phyloP scores from a whole-genome alignment of 2,888 invertebrate species.

The Hyposoter didymator region DNA sequence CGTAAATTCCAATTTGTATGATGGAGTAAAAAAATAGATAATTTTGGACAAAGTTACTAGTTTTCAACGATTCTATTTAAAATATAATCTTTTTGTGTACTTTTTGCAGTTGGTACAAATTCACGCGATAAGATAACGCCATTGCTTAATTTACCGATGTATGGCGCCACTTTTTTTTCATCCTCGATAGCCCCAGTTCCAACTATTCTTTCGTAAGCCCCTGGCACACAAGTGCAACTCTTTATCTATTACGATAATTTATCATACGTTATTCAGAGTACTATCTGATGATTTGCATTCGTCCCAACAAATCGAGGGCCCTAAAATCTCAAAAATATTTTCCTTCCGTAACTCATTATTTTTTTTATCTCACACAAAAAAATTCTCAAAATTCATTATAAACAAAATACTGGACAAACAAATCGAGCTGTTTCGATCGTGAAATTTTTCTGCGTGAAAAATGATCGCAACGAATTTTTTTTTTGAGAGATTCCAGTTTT shows the following conservation, averaged over 20 bases:
- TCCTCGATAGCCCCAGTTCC: background rate
- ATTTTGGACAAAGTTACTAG: background rate
- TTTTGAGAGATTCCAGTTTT: too few relatives aligned
- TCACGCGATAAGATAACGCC: slow-evolving; percentile 18
- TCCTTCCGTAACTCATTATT: too few relatives aligned
- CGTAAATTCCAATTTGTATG: background rate
- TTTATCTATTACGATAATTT: background rate
- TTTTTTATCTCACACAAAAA: too few relatives aligned
- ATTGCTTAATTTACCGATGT: background rate
- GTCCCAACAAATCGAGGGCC: background rate
- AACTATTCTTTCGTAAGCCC: background rate
- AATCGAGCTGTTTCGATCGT: too few relatives aligned
- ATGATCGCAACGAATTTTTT: background rate
- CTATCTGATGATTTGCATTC: background rate
- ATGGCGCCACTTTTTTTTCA: slow-evolving; percentile 18
- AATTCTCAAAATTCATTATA: too few relatives aligned
- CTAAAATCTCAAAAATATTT: background rate
- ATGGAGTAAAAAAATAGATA: background rate
- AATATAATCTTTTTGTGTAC: background rate
- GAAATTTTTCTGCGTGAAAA: background rate
- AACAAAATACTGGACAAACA: too few relatives aligned
- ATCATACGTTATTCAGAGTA: background rate
- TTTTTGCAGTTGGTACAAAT: background rate
- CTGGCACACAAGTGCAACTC: background rate
- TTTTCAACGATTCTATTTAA: background rate